A percentile compares a stretch with the other conserved stretches of the same genome.
These are phyloP conservation scores for Apodemus agrarius DNA, from an alignment of 2,797 vertebrate species.

Conservation along the genomic window DNA sequence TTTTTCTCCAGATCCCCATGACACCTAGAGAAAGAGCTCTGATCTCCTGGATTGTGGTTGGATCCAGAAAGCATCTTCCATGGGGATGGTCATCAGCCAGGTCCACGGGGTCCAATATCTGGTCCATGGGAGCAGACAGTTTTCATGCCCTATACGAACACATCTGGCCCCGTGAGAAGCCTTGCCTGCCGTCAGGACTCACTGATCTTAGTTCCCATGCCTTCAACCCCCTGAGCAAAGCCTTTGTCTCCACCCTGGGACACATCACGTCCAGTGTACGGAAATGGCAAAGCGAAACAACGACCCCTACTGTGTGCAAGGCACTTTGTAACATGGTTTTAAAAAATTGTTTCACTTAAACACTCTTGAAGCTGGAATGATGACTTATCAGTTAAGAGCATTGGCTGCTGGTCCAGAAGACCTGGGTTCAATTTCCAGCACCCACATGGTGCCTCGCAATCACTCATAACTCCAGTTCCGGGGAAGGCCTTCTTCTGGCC, in stretches of 20 bases:
- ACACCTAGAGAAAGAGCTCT: not conserved
- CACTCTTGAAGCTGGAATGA: not conserved
- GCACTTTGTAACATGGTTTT: not conserved
- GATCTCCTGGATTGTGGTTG: not conserved
- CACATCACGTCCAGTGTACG: not conserved
- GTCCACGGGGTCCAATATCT: not conserved
- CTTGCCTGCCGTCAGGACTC: not conserved
- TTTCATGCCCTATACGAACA: not conserved
- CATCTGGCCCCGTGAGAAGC: not conserved
- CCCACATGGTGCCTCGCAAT: not conserved
- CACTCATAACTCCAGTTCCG: not conserved
- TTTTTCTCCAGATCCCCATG: not conserved
- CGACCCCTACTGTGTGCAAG: not conserved
- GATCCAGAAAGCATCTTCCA: not conserved
- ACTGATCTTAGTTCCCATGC: not conserved
- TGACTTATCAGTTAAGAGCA: not conserved
- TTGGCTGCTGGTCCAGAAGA: not conserved
- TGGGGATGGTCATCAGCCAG: not conserved
- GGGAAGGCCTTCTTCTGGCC: not conserved
- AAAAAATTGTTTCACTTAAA: not conserved
- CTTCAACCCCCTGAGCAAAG: not conserved
- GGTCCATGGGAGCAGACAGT: not conserved
- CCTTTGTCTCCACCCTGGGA: not conserved
- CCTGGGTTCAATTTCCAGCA: not conserved
- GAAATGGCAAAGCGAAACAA: not conserved